Evolutionary conservation across 2,888 invertebrate species (phyloP), one percentile per base, ranked within the genome.

Genomic region (Athalia circularis): DNA sequence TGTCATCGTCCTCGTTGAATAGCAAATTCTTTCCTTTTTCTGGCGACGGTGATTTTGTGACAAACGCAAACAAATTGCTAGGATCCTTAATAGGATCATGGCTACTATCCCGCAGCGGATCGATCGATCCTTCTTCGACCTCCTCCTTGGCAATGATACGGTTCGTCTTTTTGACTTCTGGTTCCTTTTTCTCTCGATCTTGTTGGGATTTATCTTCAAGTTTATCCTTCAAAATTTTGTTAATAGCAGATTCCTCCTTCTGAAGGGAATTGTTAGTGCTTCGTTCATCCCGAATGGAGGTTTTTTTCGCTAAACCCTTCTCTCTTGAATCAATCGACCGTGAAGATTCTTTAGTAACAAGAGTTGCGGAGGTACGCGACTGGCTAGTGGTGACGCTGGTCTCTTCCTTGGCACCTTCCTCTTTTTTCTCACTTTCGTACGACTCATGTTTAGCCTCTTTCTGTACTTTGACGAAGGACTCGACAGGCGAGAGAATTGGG

Each of bases 1-100:
- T 87, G 47, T 88, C 88, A 50, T 89, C 89, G 54, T 89, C 89
- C 59, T 89, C 89, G 15, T 85, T 80, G 65, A 86, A 85, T 47
- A 87, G 64, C 5, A 87, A 65, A 79, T 84, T 85, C 54, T 87
- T 87, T 4, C 85, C 85, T 72, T 87, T 89, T 43, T 89, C 90
- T 4, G 90, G 90, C 4, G 90, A 90, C 4, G 90, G 88, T 3
- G 90, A 90, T 81, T 89, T 88, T 0, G 89, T 90, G 4, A 90
- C 90, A 52, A 90, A 90, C 5, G 90, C 90, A 75, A 90, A 90
- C 9, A 90, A 74, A 62, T 88, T 88, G 79, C 88, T 89, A 0
- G 89, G 90, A 82, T 90, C 89, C 62, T 89, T 86, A 1, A 90
- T 67, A 0, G 90, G 88, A 82, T 90, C 88, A 65, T 86, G 87